Conservation (phyloP, 2,888 invertebrate species). For the Leucozona laternaria region DNA sequence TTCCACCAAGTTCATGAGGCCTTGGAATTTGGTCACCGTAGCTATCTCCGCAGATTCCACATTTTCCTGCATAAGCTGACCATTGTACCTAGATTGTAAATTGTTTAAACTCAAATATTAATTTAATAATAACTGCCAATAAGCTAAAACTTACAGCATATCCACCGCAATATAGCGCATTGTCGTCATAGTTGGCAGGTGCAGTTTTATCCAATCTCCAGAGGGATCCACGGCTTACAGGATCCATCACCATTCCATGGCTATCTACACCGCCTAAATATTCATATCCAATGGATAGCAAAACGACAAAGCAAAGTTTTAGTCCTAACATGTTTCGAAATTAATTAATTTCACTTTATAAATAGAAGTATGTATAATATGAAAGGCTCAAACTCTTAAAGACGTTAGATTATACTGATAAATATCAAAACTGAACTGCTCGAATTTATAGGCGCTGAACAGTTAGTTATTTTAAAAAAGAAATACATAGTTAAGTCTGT, state of each 20-base stretch:
- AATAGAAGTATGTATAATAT: neutral
- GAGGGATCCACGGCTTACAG: constrained; percentile 85
- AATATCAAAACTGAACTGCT: neutral
- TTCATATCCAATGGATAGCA: constrained; percentile 21
- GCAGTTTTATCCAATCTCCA: constrained; percentile 84
- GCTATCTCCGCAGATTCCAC: constrained; percentile 86
- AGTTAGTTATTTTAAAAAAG: too few species aligned
- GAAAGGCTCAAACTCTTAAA: neutral
- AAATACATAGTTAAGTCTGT: too few species aligned
- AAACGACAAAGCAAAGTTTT: neutral
- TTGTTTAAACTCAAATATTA: neutral
- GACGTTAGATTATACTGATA: neutral
- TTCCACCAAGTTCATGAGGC: constrained; percentile 85
- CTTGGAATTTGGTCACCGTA: constrained; percentile 83
- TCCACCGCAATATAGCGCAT: constrained; percentile 85
- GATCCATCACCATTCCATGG: constrained; percentile 85
- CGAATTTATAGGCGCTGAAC: neutral
- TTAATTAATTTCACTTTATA: neutral
- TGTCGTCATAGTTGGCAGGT: constrained; percentile 85
- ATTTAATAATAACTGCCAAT: neutral
- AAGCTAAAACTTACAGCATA: constrained; percentile 78
- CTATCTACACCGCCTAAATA: constrained; percentile 77
- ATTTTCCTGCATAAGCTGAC: constrained; percentile 83
- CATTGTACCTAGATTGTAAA: constrained; percentile 81
- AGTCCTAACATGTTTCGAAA: neutral